Conservation (phyloP, 2,113 vertebrate species). For the Ellobius talpinus region DNA sequence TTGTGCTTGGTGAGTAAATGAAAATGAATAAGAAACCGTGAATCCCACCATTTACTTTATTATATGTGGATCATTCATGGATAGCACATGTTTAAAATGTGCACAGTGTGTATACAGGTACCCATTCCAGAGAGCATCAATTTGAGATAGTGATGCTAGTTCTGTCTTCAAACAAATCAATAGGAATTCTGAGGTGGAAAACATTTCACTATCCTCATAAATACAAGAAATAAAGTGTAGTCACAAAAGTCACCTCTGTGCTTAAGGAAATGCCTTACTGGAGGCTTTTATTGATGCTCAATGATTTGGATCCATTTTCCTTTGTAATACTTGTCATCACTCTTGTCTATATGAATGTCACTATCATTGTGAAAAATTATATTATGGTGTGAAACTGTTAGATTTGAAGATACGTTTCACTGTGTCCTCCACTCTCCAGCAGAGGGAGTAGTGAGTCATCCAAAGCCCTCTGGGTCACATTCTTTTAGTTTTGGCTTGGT, state of each 20-base stretch:
- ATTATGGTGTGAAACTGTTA: background rate
- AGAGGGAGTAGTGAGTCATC: conserved; percentile 72
- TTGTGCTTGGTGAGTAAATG: background rate
- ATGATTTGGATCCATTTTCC: background rate
- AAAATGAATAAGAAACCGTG: background rate
- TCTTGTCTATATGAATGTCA: background rate
- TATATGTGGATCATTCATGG: background rate
- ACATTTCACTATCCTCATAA: background rate
- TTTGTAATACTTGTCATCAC: background rate
- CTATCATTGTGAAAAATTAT: background rate
- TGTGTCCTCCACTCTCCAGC: conserved; percentile 46
- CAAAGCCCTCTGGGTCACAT: background rate
- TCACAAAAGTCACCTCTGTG: background rate
- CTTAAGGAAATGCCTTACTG: background rate
- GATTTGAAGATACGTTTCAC: background rate
- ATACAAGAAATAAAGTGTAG: conserved; percentile 22
- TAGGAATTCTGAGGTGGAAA: background rate
- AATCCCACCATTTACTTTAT: conserved; percentile 23
- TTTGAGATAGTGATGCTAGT: background rate
- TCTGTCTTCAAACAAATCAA: conserved; percentile 19
- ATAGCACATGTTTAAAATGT: background rate
- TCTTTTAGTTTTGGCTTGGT: background rate
- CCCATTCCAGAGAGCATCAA: background rate
- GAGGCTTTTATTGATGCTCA: background rate
- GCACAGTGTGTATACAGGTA: background rate